Evolutionary conservation across 2,113 vertebrate species (phyloP).

Genomic region (Ochotona curzoniae): DNA sequence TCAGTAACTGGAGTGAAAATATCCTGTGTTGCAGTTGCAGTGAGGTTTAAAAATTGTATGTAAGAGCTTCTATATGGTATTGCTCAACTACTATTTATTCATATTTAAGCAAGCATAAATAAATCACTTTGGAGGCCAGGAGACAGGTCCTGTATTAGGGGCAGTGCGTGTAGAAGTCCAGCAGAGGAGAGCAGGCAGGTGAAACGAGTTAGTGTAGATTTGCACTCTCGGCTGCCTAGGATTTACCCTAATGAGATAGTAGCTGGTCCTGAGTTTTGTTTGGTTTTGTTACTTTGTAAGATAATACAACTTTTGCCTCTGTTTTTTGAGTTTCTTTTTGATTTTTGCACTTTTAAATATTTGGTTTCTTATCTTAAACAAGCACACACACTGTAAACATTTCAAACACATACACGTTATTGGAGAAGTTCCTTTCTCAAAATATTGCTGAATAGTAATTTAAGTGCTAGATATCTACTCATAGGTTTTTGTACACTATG

Average conservation of each 20-base stretch:
- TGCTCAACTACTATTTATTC: not conserved
- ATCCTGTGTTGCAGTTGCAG: not conserved
- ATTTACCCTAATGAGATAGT: not conserved
- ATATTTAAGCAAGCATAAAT: not conserved
- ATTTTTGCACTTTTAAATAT: not conserved
- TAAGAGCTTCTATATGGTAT: not conserved
- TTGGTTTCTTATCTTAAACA: not conserved
- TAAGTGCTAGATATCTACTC: not conserved
- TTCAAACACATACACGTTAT: not conserved
- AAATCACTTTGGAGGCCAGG: not conserved
- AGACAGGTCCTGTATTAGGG: not conserved
- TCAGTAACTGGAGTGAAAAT: not conserved
- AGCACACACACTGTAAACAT: not conserved
- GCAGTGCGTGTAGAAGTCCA: not conserved
- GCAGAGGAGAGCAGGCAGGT: not conserved
- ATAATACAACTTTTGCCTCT: not conserved
- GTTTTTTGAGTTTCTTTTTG: not conserved
- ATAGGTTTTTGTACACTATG: not conserved
- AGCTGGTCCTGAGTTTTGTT: not conserved
- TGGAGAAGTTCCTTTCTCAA: not conserved
- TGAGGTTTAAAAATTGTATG: not conserved
- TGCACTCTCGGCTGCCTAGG: not conserved
- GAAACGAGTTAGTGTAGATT: not conserved
- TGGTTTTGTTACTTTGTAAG: not conserved
- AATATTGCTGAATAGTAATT: not conserved